phyloP scores from a whole-genome alignment of 1,140 invertebrate species.

The Armadillidium nasatum region DNA sequence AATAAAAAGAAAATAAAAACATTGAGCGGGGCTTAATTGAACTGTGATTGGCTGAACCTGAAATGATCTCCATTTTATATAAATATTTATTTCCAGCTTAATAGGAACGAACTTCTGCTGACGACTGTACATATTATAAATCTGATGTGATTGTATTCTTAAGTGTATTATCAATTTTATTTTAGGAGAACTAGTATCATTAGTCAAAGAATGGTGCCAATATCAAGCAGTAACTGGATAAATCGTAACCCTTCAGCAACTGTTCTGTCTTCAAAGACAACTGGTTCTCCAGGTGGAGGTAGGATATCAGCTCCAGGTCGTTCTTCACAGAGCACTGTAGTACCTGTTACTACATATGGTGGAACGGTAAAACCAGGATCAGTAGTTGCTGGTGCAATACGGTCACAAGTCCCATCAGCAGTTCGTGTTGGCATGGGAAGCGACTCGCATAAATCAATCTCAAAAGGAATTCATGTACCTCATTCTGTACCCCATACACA shows the following conservation, averaged over 20 bases:
- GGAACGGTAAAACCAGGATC: background rate
- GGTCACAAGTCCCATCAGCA: background rate
- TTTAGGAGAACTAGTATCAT: background rate
- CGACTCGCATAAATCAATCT: background rate
- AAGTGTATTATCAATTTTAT: too few relatives aligned
- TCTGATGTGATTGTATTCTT: too few relatives aligned
- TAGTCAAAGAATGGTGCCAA: background rate
- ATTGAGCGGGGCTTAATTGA: too few relatives aligned
- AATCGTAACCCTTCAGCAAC: background rate
- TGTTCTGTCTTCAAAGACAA: background rate
- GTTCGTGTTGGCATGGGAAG: background rate
- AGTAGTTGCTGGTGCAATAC: background rate
- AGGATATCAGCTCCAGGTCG: background rate
- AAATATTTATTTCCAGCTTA: too few relatives aligned
- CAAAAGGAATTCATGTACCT: background rate
- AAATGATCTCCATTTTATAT: too few relatives aligned
- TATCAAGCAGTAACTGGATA: background rate
- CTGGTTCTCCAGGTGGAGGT: background rate
- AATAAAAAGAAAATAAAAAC: too few relatives aligned
- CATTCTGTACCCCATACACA: background rate
- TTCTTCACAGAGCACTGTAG: background rate
- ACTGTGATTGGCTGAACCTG: too few relatives aligned
- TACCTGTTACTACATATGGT: background rate
- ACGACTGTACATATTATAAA: too few relatives aligned
- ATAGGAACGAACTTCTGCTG: too few relatives aligned